Conservation (phyloP, 2,797 vertebrate species). For the Erithacus rubecula region DNA sequence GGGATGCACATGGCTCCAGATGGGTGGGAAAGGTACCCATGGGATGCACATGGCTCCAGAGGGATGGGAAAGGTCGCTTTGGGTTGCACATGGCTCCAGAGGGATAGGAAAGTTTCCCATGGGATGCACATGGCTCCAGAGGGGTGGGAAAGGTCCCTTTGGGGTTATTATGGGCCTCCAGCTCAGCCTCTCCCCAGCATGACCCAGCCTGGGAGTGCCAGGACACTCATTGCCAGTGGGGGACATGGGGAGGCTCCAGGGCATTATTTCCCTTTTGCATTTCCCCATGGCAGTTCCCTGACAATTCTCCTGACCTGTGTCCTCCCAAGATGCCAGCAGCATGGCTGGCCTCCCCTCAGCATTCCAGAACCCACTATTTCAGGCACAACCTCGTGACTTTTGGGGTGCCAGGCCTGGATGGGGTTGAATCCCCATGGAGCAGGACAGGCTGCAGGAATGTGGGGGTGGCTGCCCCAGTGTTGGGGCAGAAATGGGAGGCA, state of each 20-base stretch:
- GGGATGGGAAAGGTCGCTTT: neutral
- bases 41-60: neutral
- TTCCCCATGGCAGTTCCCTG: neutral
- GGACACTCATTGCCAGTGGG: rapidly evolving
- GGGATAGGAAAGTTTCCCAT: too few species aligned
- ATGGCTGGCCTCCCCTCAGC: neutral
- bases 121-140: neutral
- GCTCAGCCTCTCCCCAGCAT: neutral
- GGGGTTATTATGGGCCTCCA: neutral
- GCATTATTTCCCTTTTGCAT: neutral
- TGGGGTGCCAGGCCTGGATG: neutral
- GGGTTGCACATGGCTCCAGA: neutral
- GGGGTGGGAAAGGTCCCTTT: too few species aligned
- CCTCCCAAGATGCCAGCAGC: neutral
- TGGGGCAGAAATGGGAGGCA: neutral
- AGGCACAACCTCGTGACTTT: neutral
- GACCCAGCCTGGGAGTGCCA: neutral
- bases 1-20: neutral
- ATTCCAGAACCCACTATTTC: rapidly evolving
- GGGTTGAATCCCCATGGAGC: neutral
- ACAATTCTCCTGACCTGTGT: neutral
- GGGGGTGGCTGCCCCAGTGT: rapidly evolving
- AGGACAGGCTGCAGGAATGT: neutral
- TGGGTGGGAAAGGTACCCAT: neutral
- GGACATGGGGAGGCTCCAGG: rapidly evolving